Conservation (phyloP, 2,797 vertebrate species). For the Odontamblyopus rebecca region DNA sequence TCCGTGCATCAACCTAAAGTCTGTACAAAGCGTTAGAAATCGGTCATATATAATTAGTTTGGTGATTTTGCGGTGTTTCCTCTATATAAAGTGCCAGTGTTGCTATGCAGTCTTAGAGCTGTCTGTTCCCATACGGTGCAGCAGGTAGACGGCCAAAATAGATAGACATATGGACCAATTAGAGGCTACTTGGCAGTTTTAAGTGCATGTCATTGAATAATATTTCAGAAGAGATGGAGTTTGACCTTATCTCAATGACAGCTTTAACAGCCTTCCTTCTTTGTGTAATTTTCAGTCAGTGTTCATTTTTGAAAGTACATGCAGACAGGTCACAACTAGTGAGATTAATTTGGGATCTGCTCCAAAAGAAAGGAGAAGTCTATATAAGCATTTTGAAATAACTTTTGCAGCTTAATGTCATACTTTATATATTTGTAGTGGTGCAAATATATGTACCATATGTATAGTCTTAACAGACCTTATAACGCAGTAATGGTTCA, state of each 20-base stretch:
- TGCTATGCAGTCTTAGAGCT: background rate
- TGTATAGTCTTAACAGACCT: background rate
- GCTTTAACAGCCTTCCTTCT: background rate
- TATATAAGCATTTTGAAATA: background rate
- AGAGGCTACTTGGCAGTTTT: background rate
- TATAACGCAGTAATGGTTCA: background rate
- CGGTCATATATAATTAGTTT: background rate
- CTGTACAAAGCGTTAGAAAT: background rate
- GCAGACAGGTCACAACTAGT: background rate
- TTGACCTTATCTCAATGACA: constrained; percentile 2
- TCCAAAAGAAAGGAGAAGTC: background rate
- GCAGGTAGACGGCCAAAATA: constrained; percentile 5
- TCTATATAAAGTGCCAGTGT: background rate
- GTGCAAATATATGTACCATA: background rate
- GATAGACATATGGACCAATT: constrained; percentile 1
- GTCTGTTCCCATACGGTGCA: background rate
- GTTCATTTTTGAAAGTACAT: background rate
- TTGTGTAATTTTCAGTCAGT: background rate
- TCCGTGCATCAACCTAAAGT: background rate
- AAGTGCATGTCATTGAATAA: background rate
- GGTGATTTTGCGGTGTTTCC: background rate
- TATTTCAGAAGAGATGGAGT: background rate
- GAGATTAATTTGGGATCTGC: background rate
- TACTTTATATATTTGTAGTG: background rate
- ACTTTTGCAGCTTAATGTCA: background rate